Evolutionary conservation across 2,113 vertebrate genomes (phyloP).

Genomic region (Scomber scombrus): DNA sequence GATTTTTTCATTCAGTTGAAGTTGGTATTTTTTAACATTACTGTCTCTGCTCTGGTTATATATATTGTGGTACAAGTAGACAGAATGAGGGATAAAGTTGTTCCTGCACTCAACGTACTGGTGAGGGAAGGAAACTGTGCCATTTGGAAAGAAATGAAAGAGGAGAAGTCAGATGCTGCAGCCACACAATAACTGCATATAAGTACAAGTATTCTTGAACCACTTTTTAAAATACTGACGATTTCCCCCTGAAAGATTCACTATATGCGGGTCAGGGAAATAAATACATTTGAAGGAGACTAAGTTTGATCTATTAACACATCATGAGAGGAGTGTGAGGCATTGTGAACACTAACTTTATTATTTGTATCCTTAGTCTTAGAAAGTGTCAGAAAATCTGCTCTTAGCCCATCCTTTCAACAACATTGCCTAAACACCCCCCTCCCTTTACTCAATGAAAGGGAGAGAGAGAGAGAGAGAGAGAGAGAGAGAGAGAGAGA

Average conservation of each 20-base stretch:
- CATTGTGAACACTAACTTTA: constrained; percentile 58
- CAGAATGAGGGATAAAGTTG: constrained; percentile 40
- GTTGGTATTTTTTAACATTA: constrained; percentile 61
- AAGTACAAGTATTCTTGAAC: constrained; percentile 39
- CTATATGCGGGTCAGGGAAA: constrained; percentile 10
- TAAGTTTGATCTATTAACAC: constrained; percentile 38
- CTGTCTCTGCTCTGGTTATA: constrained; percentile 55
- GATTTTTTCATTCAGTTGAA: constrained; percentile 38
- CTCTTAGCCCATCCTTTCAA: constrained; percentile 58
- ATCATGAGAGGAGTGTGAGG: constrained; percentile 46
- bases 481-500: constrained; percentile 16
- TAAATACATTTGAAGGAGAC: constrained; percentile 22
- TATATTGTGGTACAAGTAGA: constrained; percentile 43
- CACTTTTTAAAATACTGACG: constrained; percentile 23
- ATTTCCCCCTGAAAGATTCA: constrained; percentile 24
- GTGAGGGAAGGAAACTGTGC: constrained; percentile 33
- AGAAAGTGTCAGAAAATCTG: constrained; percentile 43
- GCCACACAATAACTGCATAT: not conserved
- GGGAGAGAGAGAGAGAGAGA: not conserved
- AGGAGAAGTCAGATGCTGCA: constrained; percentile 12
- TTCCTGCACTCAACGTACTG: constrained; percentile 22
- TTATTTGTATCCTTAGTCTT: constrained; percentile 55
- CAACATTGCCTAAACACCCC: constrained; percentile 22
- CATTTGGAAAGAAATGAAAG: constrained; percentile 42
- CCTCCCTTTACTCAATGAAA: constrained; percentile 25